A percentile compares a stretch with the other conserved stretches of the same genome.
phyloP scores from a whole-genome alignment of 2,113 vertebrate species.

The Ptychochromis oligacanthus region DNA sequence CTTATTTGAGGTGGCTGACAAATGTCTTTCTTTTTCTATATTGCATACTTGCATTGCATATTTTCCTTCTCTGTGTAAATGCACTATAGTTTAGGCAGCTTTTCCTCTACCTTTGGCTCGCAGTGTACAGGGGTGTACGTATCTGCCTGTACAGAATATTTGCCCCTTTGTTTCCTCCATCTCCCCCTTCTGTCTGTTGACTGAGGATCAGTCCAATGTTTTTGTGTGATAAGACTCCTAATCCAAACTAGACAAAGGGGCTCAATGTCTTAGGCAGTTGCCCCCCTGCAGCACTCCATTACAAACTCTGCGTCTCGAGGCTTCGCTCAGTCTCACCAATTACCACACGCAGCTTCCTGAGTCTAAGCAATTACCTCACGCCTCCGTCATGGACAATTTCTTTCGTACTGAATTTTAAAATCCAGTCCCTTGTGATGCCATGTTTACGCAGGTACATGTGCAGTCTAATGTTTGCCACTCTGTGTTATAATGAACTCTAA shows the following conservation, averaged over 20 bases:
- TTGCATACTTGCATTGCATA: not conserved
- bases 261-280: constrained; percentile 63
- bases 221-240: constrained; percentile 72
- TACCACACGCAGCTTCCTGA: constrained; percentile 59
- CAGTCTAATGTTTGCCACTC: constrained; percentile 5
- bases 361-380: constrained; percentile 62
- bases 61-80: not conserved
- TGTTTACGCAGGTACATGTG: not conserved
- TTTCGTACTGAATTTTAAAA: constrained; percentile 37
- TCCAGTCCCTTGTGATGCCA: not conserved
- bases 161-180: constrained; percentile 21
- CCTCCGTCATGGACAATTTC: constrained; percentile 42
- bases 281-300: constrained; percentile 60
- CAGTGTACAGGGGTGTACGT: not conserved
- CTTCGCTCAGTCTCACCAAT: constrained; percentile 59
- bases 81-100: not conserved
- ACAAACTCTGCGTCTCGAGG: constrained; percentile 41
- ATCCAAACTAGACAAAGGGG: constrained; percentile 69
- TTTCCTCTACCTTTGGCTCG: not conserved
- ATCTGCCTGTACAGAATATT: constrained; percentile 11
- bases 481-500: not conserved
- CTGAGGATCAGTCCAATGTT: constrained; percentile 71
- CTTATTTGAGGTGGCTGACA: not conserved
- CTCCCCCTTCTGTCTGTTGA: constrained; percentile 48
- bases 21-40: not conserved